Evolutionary conservation across 2,797 vertebrate species (phyloP).

Genomic region (Sebastes cheni): DNA sequence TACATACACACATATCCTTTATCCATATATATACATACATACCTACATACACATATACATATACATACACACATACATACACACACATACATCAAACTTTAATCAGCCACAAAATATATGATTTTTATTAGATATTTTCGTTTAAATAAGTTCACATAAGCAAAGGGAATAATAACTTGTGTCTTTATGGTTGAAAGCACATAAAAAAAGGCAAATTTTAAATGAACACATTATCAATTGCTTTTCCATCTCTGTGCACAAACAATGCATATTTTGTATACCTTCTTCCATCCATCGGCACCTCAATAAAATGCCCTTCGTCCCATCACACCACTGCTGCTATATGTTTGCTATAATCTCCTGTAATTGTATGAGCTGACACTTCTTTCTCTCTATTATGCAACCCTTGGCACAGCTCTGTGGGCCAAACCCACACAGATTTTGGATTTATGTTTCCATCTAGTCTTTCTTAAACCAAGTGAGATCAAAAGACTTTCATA

Average conservation of each 20-base stretch:
- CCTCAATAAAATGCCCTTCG: neutral
- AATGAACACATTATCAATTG: neutral
- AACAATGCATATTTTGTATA: neutral
- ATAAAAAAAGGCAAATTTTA: neutral
- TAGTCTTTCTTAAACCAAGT: conserved; percentile 24
- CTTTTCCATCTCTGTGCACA: neutral
- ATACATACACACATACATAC: fast-evolving
- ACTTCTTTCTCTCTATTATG: conserved; percentile 1
- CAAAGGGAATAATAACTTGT: neutral
- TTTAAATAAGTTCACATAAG: neutral
- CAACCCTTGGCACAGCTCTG: conserved; percentile 10
- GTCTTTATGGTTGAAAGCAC: neutral
- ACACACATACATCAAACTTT: too few relatives aligned
- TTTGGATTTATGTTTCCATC: conserved; percentile 44
- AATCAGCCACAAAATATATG: too few relatives aligned
- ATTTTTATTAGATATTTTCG: fast-evolving
- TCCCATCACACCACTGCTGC: neutral
- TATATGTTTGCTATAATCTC: neutral
- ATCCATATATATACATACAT: too few relatives aligned
- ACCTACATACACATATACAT: fast-evolving
- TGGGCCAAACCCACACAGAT: conserved; percentile 6
- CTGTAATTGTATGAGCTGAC: neutral
- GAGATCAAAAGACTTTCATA: conserved; percentile 40
- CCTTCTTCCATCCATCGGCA: neutral
- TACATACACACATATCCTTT: too few relatives aligned